Percentiles rank a stretch among this genome's conserved stretches.
Conservation (phyloP, 2,888 invertebrate species). For the Agrotis exclamationis region DNA sequence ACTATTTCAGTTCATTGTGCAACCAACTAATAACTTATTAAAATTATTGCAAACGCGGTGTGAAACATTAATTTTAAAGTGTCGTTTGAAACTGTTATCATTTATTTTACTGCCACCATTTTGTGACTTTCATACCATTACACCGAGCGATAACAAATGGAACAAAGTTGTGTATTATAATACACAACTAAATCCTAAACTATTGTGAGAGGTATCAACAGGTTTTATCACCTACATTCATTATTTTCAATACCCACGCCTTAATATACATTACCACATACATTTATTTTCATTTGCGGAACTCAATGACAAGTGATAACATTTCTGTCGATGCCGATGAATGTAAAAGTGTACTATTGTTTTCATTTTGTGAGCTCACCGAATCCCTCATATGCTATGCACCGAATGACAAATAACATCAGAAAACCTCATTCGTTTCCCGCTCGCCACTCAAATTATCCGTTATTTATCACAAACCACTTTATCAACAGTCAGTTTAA, state of each 20-base stretch:
- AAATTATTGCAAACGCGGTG: not conserved
- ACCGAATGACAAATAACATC: conserved; percentile 32
- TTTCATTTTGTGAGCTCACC: not conserved
- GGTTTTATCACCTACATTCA: not conserved
- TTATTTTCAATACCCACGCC: not conserved
- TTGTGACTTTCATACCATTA: conserved; percentile 12
- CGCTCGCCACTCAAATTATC: conserved; percentile 24
- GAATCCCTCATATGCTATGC: conserved; percentile 1
- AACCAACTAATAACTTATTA: not conserved
- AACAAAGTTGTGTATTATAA: not conserved
- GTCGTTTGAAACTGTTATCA: not conserved
- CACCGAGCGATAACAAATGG: conserved; percentile 6
- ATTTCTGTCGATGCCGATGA: too few species aligned
- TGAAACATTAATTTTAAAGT: conserved; percentile 19
- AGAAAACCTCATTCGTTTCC: conserved; percentile 19
- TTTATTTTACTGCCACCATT: not conserved
- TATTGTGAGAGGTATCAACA: not conserved
- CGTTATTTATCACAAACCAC: conserved; percentile 44
- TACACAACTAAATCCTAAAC: not conserved
- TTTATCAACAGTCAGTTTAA: conserved; percentile 55
- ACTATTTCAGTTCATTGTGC: not conserved
- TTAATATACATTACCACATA: too few species aligned
- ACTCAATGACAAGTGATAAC: too few species aligned
- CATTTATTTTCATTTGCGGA: too few species aligned
- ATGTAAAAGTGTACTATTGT: too few species aligned